A percentile compares a stretch with the other conserved stretches of the same genome.
Conservation (phyloP, 2,113 vertebrate species). For the Prietella phreatophila region DNA sequence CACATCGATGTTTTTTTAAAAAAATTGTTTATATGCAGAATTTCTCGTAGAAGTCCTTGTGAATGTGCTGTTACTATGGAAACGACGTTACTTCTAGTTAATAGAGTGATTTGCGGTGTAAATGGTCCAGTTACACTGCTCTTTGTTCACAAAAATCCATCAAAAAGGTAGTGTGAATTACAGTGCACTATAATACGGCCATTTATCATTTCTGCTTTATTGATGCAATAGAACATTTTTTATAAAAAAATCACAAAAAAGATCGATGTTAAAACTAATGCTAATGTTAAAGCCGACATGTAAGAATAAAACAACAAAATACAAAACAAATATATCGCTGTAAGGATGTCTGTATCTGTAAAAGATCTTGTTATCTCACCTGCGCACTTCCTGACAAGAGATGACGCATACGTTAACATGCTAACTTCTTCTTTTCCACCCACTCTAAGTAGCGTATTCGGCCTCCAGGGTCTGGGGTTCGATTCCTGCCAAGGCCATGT, state of each 20-base stretch:
- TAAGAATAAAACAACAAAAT: neutral
- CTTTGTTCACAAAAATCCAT: neutral
- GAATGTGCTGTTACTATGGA: too few relatives aligned
- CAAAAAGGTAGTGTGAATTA: neutral
- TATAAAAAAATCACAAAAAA: neutral
- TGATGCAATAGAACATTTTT: neutral
- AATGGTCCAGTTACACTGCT: neutral
- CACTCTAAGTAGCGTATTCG: too few relatives aligned
- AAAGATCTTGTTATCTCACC: neutral
- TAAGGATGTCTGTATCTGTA: neutral
- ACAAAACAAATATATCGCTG: neutral
- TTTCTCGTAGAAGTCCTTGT: too few relatives aligned
- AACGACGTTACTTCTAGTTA: too few relatives aligned
- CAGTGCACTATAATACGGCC: neutral
- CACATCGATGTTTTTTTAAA: too few relatives aligned
- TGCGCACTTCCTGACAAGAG: neutral
- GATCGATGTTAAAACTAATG: neutral
- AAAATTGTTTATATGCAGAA: too few relatives aligned
- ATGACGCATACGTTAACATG: neutral
- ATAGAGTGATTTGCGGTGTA: neutral
- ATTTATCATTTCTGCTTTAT: neutral
- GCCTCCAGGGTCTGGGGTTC: too few relatives aligned
- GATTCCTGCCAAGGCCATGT: too few relatives aligned
- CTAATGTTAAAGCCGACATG: neutral
- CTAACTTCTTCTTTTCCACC: too few relatives aligned